phyloP scores from a whole-genome alignment of 2,113 vertebrate species.

The Myotis brandtii region DNA sequence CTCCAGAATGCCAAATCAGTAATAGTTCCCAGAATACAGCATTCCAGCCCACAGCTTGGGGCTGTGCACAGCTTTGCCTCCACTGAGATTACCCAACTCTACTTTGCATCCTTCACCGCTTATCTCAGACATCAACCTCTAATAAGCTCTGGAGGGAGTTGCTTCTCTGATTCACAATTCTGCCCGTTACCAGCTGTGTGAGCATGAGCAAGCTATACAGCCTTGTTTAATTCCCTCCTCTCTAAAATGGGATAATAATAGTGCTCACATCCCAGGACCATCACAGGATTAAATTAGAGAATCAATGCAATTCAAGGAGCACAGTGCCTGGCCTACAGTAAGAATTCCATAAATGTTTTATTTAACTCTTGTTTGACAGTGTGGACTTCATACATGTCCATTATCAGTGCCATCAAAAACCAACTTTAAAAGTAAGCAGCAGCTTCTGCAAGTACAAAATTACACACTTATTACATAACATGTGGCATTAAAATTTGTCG shows the following conservation, averaged over 20 bases:
- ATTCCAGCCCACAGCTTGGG: neutral
- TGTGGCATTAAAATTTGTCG: slow-evolving; percentile 90
- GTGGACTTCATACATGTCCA: slow-evolving; percentile 85
- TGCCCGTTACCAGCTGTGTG: neutral
- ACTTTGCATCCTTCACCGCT: neutral
- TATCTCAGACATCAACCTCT: neutral
- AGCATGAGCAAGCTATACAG: neutral
- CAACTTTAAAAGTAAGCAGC: slow-evolving; percentile 92
- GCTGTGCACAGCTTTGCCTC: neutral
- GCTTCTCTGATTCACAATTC: neutral
- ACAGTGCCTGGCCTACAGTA: neutral
- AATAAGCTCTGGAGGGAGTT: neutral
- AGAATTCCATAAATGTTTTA: neutral
- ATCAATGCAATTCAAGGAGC: neutral
- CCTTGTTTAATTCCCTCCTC: neutral
- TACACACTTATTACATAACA: slow-evolving; percentile 93
- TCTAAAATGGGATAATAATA: neutral
- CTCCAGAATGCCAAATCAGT: neutral
- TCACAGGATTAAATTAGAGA: neutral
- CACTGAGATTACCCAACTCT: neutral
- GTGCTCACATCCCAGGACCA: neutral
- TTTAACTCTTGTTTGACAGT: slow-evolving; percentile 85
- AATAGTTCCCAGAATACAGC: neutral
- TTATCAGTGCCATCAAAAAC: slow-evolving; percentile 85
- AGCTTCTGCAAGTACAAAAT: slow-evolving; percentile 96